These are phyloP conservation scores for Hemicrepidius hirtus DNA, from an alignment of 2,888 invertebrate genomes.

Conservation along the genomic window DNA sequence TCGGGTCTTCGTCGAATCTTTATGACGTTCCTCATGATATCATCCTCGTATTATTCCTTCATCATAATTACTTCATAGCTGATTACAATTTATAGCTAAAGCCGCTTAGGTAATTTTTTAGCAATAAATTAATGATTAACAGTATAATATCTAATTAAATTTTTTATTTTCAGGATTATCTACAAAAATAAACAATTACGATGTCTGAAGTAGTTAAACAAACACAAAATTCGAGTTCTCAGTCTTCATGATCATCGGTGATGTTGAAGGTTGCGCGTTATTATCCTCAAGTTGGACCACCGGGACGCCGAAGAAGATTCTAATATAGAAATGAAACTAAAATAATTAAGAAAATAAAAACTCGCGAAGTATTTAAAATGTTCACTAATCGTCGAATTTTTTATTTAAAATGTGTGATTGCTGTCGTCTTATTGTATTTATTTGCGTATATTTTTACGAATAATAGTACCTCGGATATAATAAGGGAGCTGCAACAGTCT, in stretches of 20 bases:
- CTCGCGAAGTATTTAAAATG: slow-evolving; percentile 59
- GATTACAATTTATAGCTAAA: slow-evolving; percentile 17
- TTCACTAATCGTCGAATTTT: slow-evolving; percentile 66
- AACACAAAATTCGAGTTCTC: slow-evolving; percentile 32
- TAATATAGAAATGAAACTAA: slow-evolving; percentile 39
- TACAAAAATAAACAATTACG: background rate
- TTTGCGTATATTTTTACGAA: slow-evolving; percentile 66
- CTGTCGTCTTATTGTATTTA: slow-evolving; percentile 64
- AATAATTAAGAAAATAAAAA: background rate
- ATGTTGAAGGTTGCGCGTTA: slow-evolving; percentile 64
- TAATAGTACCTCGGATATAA: slow-evolving; percentile 61
- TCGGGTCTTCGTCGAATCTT: background rate
- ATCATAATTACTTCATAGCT: background rate
- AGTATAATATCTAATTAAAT: slow-evolving; percentile 10
- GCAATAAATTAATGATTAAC: slow-evolving; percentile 18
- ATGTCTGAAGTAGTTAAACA: slow-evolving; percentile 24
- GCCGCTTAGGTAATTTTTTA: slow-evolving; percentile 18
- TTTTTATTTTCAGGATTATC: slow-evolving; percentile 23
- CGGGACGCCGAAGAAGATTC: slow-evolving; percentile 64
- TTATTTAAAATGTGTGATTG: slow-evolving; percentile 65
- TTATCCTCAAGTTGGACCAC: slow-evolving; percentile 68
- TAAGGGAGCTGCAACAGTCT: slow-evolving; percentile 70
- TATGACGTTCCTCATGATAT: slow-evolving; percentile 17
- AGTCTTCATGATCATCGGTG: slow-evolving; percentile 63
- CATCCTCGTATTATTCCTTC: slow-evolving; percentile 5